phyloP scores from a whole-genome alignment of 2,888 invertebrate species.

The Calliopum simillimum region DNA sequence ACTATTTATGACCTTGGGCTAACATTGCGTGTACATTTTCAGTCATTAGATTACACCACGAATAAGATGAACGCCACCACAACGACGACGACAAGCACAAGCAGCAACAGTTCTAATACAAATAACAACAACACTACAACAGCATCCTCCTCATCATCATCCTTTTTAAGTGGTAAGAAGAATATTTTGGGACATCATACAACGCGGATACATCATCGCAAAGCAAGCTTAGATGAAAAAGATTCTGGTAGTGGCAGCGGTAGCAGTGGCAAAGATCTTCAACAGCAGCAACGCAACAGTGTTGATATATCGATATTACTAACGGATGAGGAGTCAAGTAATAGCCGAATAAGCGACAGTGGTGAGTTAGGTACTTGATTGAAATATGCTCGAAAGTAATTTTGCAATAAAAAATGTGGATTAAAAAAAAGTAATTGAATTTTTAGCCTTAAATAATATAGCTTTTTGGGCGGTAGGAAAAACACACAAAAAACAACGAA shows the following conservation, averaged over 20 bases:
- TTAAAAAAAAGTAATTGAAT: background rate
- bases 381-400: background rate
- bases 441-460: background rate
- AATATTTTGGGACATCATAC: constrained; percentile 40
- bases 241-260: constrained; percentile 56
- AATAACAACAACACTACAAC: constrained; percentile 45
- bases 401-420: too few relatives aligned
- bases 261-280: constrained; percentile 53
- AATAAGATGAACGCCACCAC: constrained; percentile 48
- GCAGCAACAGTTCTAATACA: constrained; percentile 52
- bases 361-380: constrained; percentile 51
- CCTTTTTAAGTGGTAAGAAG: constrained; percentile 46
- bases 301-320: constrained; percentile 63
- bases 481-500: background rate
- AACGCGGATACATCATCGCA: constrained; percentile 54
- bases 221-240: constrained; percentile 61
- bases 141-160: constrained; percentile 40
- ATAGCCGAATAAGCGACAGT: constrained; percentile 63
- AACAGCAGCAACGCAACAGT: constrained; percentile 58
- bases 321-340: constrained; percentile 65
- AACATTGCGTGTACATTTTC: constrained; percentile 63
- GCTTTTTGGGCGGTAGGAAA: constrained; percentile 1
- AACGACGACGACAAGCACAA: constrained; percentile 53
- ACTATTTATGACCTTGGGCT: constrained; percentile 62
- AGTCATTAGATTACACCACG: constrained; percentile 64